phyloP scores from a whole-genome alignment of 2,888 invertebrate genomes.

The Synergus laeviventris region DNA sequence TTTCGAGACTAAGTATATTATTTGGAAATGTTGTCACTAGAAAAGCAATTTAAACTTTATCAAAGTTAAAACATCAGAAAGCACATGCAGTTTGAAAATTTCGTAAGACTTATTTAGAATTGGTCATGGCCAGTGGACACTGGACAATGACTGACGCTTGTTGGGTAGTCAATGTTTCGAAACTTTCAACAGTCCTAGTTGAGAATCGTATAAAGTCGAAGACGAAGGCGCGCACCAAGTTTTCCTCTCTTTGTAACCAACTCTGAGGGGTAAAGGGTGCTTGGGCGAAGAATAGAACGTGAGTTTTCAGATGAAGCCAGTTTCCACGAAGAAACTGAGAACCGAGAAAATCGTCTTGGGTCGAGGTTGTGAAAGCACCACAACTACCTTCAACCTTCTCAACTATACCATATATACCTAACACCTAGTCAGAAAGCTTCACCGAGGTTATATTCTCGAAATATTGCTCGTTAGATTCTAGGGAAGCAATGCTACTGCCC shows the following conservation, averaged over 20 bases:
- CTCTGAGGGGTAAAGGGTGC: slow-evolving; percentile 43
- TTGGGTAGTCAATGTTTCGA: not conserved
- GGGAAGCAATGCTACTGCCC: slow-evolving; percentile 42
- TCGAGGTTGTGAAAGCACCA: slow-evolving; percentile 52
- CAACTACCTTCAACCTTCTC: slow-evolving; percentile 42
- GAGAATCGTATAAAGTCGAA: not conserved
- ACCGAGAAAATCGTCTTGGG: slow-evolving; percentile 30
- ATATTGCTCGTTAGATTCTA: slow-evolving; percentile 61
- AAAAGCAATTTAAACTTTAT: too few species aligned
- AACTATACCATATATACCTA: not conserved
- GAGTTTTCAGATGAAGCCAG: slow-evolving; percentile 56
- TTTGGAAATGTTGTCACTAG: too few species aligned
- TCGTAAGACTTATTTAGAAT: too few species aligned
- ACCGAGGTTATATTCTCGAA: slow-evolving; percentile 51
- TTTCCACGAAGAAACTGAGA: slow-evolving; percentile 49
- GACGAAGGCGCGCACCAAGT: not conserved
- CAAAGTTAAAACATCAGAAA: too few species aligned
- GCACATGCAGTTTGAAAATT: too few species aligned
- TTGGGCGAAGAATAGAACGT: slow-evolving; percentile 56
- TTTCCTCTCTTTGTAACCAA: not conserved
- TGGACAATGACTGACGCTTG: not conserved
- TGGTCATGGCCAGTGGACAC: not conserved
- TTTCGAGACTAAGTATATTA: too few species aligned
- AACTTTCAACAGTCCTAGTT: not conserved
- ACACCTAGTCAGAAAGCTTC: slow-evolving; percentile 51